These are phyloP conservation scores for Gnathonemus longibarbis DNA, from an alignment of 2,113 vertebrate genomes.

Conservation along the genomic window DNA sequence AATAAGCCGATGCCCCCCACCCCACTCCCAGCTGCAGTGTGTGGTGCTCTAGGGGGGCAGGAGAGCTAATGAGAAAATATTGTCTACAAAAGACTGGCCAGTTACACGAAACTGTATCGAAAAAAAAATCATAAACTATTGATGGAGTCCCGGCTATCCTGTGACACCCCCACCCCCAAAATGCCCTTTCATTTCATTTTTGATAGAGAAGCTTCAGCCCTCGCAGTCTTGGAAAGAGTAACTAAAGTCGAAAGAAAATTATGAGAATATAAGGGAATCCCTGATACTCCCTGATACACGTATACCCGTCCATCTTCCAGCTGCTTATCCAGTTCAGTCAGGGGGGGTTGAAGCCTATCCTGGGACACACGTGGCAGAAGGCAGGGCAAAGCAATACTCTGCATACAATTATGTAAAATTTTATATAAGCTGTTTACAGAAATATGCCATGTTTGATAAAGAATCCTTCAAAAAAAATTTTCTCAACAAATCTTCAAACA, in stretches of 20 bases:
- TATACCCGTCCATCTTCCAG: not conserved
- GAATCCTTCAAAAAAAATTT: not conserved
- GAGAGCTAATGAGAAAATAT: not conserved
- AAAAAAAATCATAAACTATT: not conserved
- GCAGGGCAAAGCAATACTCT: not conserved
- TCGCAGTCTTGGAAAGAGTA: not conserved
- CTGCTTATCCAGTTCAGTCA: not conserved
- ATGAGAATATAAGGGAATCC: not conserved
- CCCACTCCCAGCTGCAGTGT: not conserved
- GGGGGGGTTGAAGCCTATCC: not conserved
- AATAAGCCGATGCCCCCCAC: not conserved
- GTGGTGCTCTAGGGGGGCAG: not conserved
- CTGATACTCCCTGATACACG: not conserved
- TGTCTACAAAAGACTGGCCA: not conserved
- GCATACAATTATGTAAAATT: not conserved
- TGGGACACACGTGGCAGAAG: not conserved
- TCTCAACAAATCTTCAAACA: not conserved
- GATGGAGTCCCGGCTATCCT: not conserved
- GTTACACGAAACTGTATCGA: not conserved
- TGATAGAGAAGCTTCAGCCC: not conserved
- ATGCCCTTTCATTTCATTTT: not conserved
- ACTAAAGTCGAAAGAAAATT: not conserved
- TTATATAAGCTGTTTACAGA: not conserved
- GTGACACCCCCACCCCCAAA: not conserved
- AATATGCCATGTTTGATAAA: not conserved